Evolutionary conservation across 2,797 vertebrate genomes (phyloP).

Genomic region (Salarias fasciatus): DNA sequence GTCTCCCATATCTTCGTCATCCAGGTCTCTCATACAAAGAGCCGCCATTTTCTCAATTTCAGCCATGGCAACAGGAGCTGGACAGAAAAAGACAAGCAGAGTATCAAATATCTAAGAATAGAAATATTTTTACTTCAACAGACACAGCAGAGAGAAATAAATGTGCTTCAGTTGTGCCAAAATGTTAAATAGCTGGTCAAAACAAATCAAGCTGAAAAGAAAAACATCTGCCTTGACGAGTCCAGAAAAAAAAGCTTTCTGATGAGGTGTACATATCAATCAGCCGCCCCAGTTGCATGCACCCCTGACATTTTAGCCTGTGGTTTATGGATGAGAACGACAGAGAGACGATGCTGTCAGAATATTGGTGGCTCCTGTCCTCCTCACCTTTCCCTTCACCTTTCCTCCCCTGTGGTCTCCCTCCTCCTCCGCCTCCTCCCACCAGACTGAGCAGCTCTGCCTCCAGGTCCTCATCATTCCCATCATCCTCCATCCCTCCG

Average conservation of each 20-base stretch:
- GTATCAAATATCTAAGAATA: not conserved
- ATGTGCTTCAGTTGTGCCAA: no score
- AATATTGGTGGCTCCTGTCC: not conserved
- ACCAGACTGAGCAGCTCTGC: constrained; percentile 89
- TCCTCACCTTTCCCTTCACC: constrained; percentile 81
- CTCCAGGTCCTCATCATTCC: constrained; percentile 87
- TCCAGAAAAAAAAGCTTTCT: no score
- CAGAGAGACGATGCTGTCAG: not conserved
- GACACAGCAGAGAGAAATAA: no score
- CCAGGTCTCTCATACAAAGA: constrained; percentile 91
- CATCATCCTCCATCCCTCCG: constrained; percentile 77
- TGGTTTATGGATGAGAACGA: no score
- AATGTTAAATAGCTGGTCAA: no score
- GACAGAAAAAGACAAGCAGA: constrained; percentile 1
- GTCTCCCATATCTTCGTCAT: constrained; percentile 83
- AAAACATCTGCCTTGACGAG: no score
- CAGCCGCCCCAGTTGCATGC: no score
- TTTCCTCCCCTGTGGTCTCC: constrained; percentile 73
- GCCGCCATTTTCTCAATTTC: constrained; percentile 92
- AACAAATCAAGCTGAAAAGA: no score
- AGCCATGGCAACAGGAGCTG: constrained; percentile 88
- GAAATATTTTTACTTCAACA: no score
- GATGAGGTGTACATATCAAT: no score
- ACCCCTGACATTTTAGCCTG: no score
- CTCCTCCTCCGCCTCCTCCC: constrained; percentile 78